Conservation (phyloP, 2,113 vertebrate species). For the Scatophagus argus region DNA sequence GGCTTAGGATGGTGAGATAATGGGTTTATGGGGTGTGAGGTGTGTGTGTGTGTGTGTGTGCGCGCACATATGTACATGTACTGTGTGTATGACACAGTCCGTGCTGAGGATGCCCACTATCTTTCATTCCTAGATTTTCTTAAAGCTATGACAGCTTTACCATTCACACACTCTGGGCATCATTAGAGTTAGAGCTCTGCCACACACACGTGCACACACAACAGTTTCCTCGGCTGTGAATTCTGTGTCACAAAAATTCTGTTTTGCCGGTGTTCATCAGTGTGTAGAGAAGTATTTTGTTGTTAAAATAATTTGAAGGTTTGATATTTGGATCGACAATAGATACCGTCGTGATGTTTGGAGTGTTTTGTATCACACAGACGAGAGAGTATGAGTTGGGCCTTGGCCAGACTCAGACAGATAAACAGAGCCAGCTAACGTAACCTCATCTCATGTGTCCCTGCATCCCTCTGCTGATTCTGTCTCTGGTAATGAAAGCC, state of each 20-base stretch:
- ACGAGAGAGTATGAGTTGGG: constrained; percentile 33
- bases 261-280: neutral
- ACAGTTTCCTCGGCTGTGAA: constrained; percentile 1
- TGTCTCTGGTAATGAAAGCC: constrained; percentile 67
- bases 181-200: constrained; percentile 18
- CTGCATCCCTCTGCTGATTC: constrained; percentile 48
- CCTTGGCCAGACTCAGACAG: constrained; percentile 32
- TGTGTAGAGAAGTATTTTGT: neutral
- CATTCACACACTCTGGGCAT: constrained; percentile 1
- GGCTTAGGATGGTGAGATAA: constrained; percentile 2
- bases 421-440: constrained; percentile 62
- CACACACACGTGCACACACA: neutral
- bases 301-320: constrained; percentile 34
- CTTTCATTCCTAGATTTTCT: constrained; percentile 35
- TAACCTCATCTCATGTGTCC: constrained; percentile 67
- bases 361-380: constrained; percentile 40
- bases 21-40: constrained; percentile 2
- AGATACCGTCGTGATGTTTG: constrained; percentile 30
- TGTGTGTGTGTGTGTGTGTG: neutral
- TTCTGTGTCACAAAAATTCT: neutral
- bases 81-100: constrained; percentile 1
- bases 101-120: neutral
- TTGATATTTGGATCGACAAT: constrained; percentile 28
- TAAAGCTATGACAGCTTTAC: constrained; percentile 31
- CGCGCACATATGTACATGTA: neutral